Evolutionary conservation across 2,888 invertebrate species (phyloP), one percentile per base, ranked within the genome.

Genomic region (Listrodromus nycthemerus): DNA sequence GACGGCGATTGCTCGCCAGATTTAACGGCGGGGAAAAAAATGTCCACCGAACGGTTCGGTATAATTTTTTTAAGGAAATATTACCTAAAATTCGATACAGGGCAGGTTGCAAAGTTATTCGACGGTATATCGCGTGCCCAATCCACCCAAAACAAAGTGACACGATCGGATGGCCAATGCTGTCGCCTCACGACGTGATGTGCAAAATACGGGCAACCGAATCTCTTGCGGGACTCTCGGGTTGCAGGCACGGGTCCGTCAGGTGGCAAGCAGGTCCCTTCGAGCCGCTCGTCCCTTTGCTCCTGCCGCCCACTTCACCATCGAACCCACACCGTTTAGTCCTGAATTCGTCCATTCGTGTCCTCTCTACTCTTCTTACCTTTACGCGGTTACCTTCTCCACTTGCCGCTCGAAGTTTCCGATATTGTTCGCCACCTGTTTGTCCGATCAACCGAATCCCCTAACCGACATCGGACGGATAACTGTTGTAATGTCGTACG

Each of bases 231-330:
- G 86, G 86, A 87, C 88, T 90, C 87, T 91, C 89, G 78, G 85
- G 88, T 91, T 90, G 86, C 90, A 73, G 88, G 87, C 89, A 89
- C 89, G 89, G 90, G 86, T 81, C 87, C 89, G 91, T 90, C 91
- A 91, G 91, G 89, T 91, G 91, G 91, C 81, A 86, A 89, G 90
- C 91, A 90, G 89, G 71, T 75, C 69, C 27, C 55, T 66, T 58
- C 63, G 41, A 58, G 76, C 27, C 30, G 24, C 6, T 69, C 48
- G 69, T 81, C 61, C 67, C 69, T 82, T 86, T 82, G 76, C 79
- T 75, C 67, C 75, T 66, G 37, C 79, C 63, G 78, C 65, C 83
- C 37, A 30, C 61, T 61, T 30, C n/a, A n/a, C 1, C 61, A 16
- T 27, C 61, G 61, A 61, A n/a, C 52, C 71, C 50, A 37, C 45